Evolutionary conservation across 2,888 invertebrate genomes (phyloP).

Genomic region (Ophion slaviceki): DNA sequence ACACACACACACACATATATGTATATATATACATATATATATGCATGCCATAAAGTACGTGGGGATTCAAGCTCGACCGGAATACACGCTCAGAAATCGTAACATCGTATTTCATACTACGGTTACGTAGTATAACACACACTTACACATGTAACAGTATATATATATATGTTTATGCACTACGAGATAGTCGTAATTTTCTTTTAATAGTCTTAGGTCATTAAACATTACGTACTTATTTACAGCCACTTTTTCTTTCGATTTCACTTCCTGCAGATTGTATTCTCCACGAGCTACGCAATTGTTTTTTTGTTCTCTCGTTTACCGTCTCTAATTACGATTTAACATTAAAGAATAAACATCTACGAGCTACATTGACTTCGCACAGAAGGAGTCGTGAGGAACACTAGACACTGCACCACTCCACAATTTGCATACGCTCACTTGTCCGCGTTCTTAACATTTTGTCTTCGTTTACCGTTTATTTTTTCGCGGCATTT

Average conservation of each 20-base stretch:
- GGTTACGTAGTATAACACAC: constrained; percentile 44
- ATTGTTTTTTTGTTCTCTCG: constrained; percentile 3
- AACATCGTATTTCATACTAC: constrained; percentile 51
- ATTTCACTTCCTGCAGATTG: constrained; percentile 26
- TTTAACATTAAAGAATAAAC: constrained; percentile 60
- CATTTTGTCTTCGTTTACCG: constrained; percentile 1
- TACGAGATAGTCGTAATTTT: constrained; percentile 54
- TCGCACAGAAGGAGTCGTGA: constrained; percentile 74
- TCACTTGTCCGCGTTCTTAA: neutral
- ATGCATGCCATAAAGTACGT: neutral
- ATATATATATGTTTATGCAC: constrained; percentile 48
- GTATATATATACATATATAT: neutral
- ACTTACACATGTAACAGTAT: constrained; percentile 48
- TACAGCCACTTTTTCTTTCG: constrained; percentile 40
- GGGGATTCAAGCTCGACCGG: constrained; percentile 67
- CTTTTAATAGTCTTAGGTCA: constrained; percentile 57
- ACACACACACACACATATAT: neutral
- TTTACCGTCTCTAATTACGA: constrained; percentile 34
- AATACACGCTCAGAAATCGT: constrained; percentile 60
- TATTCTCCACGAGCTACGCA: constrained; percentile 9
- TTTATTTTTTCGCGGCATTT: neutral
- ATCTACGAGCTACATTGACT: constrained; percentile 72
- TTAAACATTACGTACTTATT: constrained; percentile 55
- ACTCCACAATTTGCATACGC: constrained; percentile 30
- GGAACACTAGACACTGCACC: constrained; percentile 69